Evolutionary conservation across 2,888 invertebrate genomes (phyloP).

Genomic region (Tenthredo amoena): DNA sequence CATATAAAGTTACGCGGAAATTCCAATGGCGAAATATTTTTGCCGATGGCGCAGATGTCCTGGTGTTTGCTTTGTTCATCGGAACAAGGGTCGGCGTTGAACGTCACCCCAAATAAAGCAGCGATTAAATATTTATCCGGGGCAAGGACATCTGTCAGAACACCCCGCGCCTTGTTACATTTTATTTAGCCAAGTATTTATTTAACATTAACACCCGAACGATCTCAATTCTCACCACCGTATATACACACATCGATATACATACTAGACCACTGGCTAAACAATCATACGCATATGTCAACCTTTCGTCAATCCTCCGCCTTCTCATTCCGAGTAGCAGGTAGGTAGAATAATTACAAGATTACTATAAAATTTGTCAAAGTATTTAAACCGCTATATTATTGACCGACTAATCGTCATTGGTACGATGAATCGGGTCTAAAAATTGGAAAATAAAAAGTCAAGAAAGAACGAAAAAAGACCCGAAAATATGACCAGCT

Average conservation of each 20-base stretch:
- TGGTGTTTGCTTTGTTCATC: slow-evolving; percentile 51
- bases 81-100: slow-evolving; percentile 48
- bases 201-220: slow-evolving; percentile 74
- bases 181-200: slow-evolving; percentile 75
- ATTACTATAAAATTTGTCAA: background rate
- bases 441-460: background rate
- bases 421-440: background rate
- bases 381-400: background rate
- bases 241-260: slow-evolving; percentile 11
- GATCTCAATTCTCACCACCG: slow-evolving; percentile 34
- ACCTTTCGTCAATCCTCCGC: slow-evolving; percentile 33
- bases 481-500: background rate
- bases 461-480: background rate
- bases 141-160: slow-evolving; percentile 62
- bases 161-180: slow-evolving; percentile 69
- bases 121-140: slow-evolving; percentile 77
- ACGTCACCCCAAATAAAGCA: slow-evolving; percentile 59
- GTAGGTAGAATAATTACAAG: background rate
- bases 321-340: background rate
- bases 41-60: slow-evolving; percentile 44
- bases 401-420: background rate
- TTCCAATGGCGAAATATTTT: slow-evolving; percentile 12
- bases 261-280: slow-evolving; percentile 18
- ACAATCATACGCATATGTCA: slow-evolving; percentile 79
- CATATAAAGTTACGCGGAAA: background rate